phyloP scores from a whole-genome alignment of 2,888 invertebrate genomes.

The Chymomyza procnemis region DNA sequence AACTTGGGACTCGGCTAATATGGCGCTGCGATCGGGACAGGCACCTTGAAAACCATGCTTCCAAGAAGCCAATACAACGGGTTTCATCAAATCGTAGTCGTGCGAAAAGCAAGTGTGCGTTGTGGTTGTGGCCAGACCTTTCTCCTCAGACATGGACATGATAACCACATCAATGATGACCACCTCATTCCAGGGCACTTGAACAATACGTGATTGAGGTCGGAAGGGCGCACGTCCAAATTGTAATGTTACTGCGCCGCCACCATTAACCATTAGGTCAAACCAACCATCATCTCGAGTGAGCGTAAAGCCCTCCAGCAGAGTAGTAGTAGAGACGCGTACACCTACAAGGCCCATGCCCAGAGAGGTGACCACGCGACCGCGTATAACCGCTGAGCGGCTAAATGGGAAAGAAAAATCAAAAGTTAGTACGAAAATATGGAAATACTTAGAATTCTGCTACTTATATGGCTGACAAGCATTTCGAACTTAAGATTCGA shows the following conservation, averaged over 20 bases:
- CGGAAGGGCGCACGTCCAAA: constrained; percentile 95
- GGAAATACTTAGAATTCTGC: neutral
- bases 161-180: constrained; percentile 93
- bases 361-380: constrained; percentile 93
- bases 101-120: constrained; percentile 91
- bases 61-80: constrained; percentile 95
- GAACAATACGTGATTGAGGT: constrained; percentile 91
- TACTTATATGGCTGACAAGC: constrained; percentile 49
- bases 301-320: constrained; percentile 96
- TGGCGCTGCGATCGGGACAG: constrained; percentile 94
- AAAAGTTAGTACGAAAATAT: constrained; percentile 42
- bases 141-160: constrained; percentile 90
- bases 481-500: constrained; percentile 49
- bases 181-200: constrained; percentile 98
- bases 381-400: constrained; percentile 97
- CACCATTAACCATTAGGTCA: constrained; percentile 99
- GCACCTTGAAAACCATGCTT: constrained; percentile 96
- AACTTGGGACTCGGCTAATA: constrained; percentile 94
- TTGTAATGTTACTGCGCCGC: constrained; percentile 95
- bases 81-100: constrained; percentile 95
- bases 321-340: constrained; percentile 94
- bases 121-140: constrained; percentile 81
- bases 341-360: constrained; percentile 97
- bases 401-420: constrained; percentile 79
- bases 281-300: constrained; percentile 97